Percentiles rank a stretch among this genome's conserved stretches.
These are phyloP conservation scores for Lobophora halterata DNA, from an alignment of 2,888 invertebrate species.

Conservation along the genomic window DNA sequence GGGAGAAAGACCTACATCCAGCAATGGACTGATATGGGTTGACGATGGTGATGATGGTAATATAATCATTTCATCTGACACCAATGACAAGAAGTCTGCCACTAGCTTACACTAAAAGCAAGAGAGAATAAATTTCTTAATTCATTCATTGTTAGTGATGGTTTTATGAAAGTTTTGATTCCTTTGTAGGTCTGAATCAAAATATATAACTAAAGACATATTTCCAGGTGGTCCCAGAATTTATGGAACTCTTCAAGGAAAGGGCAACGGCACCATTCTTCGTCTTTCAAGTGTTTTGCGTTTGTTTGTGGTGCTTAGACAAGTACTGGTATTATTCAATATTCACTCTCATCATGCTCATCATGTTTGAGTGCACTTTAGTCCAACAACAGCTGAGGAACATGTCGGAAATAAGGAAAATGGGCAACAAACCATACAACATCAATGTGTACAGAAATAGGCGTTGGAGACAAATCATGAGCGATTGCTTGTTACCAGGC, in stretches of 20 bases:
- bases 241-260: conserved; percentile 97
- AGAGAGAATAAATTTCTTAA: no score
- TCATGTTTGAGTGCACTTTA: conserved; percentile 98
- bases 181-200: no score
- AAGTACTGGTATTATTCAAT: conserved; percentile 99
- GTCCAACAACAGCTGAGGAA: conserved; percentile 98
- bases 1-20: no score
- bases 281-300: conserved; percentile 99
- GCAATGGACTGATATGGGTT: no score
- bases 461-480: conserved; percentile 92
- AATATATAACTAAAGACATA: no score
- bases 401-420: conserved; percentile 99
- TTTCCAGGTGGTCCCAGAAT: conserved; percentile 92
- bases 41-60: no score
- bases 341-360: conserved; percentile 97
- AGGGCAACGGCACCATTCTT: conserved; percentile 99
- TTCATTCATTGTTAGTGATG: no score
- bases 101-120: no score
- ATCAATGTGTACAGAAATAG: conserved; percentile 94
- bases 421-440: conserved; percentile 98
- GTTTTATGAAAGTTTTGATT: no score
- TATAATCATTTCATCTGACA: no score
- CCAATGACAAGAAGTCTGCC: no score
- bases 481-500: conserved; percentile 95
- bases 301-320: conserved; percentile 98